Base-by-base conservation (phyloP, 2,888 invertebrate species). In the Anthoptus insignis region DNA sequence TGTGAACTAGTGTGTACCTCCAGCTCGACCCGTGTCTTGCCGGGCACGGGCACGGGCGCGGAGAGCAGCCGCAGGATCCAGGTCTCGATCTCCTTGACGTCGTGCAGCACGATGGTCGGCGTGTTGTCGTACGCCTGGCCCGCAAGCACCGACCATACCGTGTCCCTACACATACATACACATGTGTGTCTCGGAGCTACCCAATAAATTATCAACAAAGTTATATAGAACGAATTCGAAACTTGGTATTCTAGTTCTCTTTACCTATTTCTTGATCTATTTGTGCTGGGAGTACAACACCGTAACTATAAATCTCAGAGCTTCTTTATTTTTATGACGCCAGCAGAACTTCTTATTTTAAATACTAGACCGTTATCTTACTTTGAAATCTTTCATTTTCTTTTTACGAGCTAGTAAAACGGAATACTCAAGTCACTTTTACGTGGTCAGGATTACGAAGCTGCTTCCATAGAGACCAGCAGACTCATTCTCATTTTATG, bases 31-130 rank as follows among this genome's bases (percentile, higher is more conserved):
- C 97, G 95, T 11, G 99, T 99, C 91, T 98, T 99, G 64, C 98
- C 98, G 34, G 99, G 99, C 66, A 99, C 98, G 5, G 99, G 99
- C 58, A 99, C 99, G 3, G 99, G 99, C 64, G 99, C 98, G 73
- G 99, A 99, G 49, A 99, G 94, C 42, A 99, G 94, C 67, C 99
- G 96, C 67, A 99, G 93, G 76, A 99, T 99, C 99, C 99, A 99
- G 7, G 99, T 99, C 92, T 99, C 99, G 72, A 99, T 98, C 93
- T 99, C 99, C 75, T 97, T 96, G 42, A 99, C 98, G 89, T 99
- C 99, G 87, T 99, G 99, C 76, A 99, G 94, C 14, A 99, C 97
- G 70, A 98, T 97, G 0, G 97, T 97, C 1, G 98, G 97, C 16
- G 97, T 96, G 65, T 96, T 95, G 72, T 97, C 97, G 76, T 96